phyloP scores from a whole-genome alignment of 2,888 invertebrate species.

The Dryobotodes eremita region DNA sequence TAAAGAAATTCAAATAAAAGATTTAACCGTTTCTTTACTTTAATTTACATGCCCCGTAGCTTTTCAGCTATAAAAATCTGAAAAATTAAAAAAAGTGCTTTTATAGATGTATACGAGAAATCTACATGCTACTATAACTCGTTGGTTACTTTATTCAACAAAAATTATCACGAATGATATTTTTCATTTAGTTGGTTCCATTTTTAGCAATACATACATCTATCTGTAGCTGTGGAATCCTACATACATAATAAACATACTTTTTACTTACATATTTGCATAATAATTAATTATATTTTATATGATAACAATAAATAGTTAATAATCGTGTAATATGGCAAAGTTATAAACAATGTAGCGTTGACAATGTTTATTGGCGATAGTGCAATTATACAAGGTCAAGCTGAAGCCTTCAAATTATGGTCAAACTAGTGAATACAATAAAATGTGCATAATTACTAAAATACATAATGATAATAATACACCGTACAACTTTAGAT shows the following conservation, averaged over 20 bases:
- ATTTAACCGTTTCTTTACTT: slow-evolving; percentile 12
- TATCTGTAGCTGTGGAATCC: slow-evolving; percentile 9
- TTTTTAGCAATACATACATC: slow-evolving; percentile 24
- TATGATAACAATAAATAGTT: slow-evolving; percentile 56
- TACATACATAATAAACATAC: slow-evolving; percentile 53
- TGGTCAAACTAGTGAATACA: slow-evolving; percentile 52
- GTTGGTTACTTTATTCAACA: slow-evolving; percentile 9
- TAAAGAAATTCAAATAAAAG: not conserved
- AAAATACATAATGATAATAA: slow-evolving; percentile 55
- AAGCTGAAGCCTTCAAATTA: slow-evolving; percentile 65
- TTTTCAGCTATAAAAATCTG: slow-evolving; percentile 58
- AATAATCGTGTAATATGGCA: slow-evolving; percentile 60
- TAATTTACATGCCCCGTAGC: slow-evolving; percentile 27
- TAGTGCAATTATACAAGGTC: slow-evolving; percentile 62
- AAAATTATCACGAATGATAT: slow-evolving; percentile 2
- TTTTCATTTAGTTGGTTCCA: slow-evolving; percentile 9
- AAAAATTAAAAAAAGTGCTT: slow-evolving; percentile 57
- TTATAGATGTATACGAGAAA: slow-evolving; percentile 42
- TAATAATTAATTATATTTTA: slow-evolving; percentile 26
- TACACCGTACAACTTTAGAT: slow-evolving; percentile 49
- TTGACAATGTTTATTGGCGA: slow-evolving; percentile 52
- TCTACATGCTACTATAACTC: slow-evolving; percentile 36
- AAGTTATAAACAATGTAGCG: slow-evolving; percentile 63
- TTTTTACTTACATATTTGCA: slow-evolving; percentile 36
- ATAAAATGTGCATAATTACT: slow-evolving; percentile 54